Percentiles rank a stretch among this genome's conserved stretches.
Conservation (phyloP, 2,113 vertebrate species). For the Esox niger region DNA sequence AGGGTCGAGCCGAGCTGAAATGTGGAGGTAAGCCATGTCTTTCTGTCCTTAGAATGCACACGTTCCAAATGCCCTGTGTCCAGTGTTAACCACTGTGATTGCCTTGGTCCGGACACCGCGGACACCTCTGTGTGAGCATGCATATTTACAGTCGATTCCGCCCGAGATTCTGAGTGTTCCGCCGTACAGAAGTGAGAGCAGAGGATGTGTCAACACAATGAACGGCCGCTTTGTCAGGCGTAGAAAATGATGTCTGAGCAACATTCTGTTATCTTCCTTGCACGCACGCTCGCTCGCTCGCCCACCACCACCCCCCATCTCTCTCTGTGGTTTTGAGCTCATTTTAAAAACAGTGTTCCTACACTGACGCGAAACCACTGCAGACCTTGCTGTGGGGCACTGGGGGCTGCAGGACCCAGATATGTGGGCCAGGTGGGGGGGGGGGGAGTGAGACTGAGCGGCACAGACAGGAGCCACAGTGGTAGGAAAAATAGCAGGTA, state of each 20-base stretch:
- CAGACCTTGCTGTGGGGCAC: conserved; percentile 39
- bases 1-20: conserved; percentile 65
- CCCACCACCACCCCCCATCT: conserved; percentile 26
- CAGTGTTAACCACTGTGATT: conserved; percentile 49
- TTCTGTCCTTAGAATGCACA: conserved; percentile 37
- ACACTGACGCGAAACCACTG: conserved; percentile 61
- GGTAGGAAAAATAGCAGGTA: conserved; percentile 51
- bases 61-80: conserved; percentile 24
- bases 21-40: conserved; percentile 67
- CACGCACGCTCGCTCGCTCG: conserved; percentile 18
- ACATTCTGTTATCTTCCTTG: conserved; percentile 19
- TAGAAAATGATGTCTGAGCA: conserved; percentile 42
- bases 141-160: conserved; percentile 24
- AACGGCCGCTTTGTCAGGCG: conserved; percentile 3
- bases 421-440: conserved; percentile 55
- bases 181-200: conserved; percentile 38
- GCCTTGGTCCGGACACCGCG: conserved; percentile 33
- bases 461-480: conserved; percentile 24
- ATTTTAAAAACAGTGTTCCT: conserved; percentile 39
- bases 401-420: conserved; percentile 49
- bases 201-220: conserved; percentile 37
- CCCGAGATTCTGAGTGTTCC: conserved; percentile 34
- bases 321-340: conserved; percentile 33
- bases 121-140: conserved; percentile 54
- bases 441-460: conserved; percentile 36